Base-by-base conservation (phyloP, 2,888 invertebrate genomes). In the Drosophila subquinaria region DNA sequence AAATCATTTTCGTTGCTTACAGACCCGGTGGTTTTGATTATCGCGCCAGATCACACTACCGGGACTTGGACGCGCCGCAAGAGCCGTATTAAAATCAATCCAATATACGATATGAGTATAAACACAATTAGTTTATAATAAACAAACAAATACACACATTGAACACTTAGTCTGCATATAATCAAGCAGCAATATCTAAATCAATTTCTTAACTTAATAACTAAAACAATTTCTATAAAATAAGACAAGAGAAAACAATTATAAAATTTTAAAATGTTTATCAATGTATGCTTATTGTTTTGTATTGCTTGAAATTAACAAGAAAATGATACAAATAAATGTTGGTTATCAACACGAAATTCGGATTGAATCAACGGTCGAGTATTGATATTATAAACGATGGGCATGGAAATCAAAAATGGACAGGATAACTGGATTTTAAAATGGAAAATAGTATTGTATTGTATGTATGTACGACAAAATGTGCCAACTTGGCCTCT, bases 51-150 rank as follows among this genome's bases (percentile, higher is more conserved):
- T 97, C 86, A 92, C 97, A 97, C 94, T 98, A 98, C 94, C 95
- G 97, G 93, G 98, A 98, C 94, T 95, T 98, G 94, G 98, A 98
- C 93, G 97, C 97, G 82, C 97, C 97, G 77, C 95, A 97, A 93
- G 97, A 97, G 93, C 97, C 97, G 80, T 91, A 88, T 72, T 87
- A 87, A 82, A 27, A 59, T 30, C 50, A 45, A 23, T 13, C 45
- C 45, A 45, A 45, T 27, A 45, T 13, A 43, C 48, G 57, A 59
- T 38, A 53, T 57, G 69, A 42, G 62, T 67, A 48, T 66, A 59
- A 61, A 47, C 47, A 47, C 40, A 59, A 63, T 76, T 43, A 56
- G 47, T 65, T 59, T 63, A 52, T 59, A 64, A 65, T 9, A 30
- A 43, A 45, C n/a, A 61, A 17, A 59, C 52, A 60, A 59, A 42